Percentiles rank a stretch among this genome's conserved stretches.
phyloP scores from a whole-genome alignment of 1,140 invertebrate genomes.

The Zaprionus kolodkinae region DNA sequence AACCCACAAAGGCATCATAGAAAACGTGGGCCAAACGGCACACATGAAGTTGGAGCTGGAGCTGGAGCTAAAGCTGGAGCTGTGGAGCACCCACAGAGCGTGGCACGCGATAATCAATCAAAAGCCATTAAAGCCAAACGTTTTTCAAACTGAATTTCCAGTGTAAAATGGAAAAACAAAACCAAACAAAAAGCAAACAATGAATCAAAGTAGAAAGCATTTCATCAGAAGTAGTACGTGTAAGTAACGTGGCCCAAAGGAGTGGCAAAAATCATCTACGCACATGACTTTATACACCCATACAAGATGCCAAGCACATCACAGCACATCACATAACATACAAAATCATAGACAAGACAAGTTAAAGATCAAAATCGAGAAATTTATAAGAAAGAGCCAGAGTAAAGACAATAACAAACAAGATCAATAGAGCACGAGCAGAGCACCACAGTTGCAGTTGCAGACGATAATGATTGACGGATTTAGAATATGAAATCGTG shows the following conservation, averaged over 20 bases:
- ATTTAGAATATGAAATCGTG: slow-evolving; percentile 81
- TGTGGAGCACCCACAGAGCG: slow-evolving; percentile 71
- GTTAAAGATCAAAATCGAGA: slow-evolving; percentile 78
- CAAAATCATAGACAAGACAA: slow-evolving; percentile 60
- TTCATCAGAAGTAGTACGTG: slow-evolving; percentile 62
- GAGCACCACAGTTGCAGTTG: slow-evolving; percentile 63
- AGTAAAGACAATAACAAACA: slow-evolving; percentile 32
- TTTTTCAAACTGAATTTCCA: slow-evolving; percentile 54
- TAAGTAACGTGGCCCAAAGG: slow-evolving; percentile 44
- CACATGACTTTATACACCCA: slow-evolving; percentile 4
- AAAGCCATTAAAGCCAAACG: slow-evolving; percentile 80
- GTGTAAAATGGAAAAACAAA: slow-evolving; percentile 29
- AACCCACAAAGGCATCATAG: slow-evolving; percentile 53
- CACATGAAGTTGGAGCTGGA: slow-evolving; percentile 48
- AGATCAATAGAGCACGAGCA: slow-evolving; percentile 64
- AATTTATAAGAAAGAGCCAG: slow-evolving; percentile 18
- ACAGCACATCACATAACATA: not conserved
- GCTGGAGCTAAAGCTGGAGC: slow-evolving; percentile 24
- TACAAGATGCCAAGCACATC: too few species aligned
- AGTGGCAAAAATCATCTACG: slow-evolving; percentile 74
- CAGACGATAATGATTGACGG: slow-evolving; percentile 78
- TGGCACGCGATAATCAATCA: slow-evolving; percentile 83
- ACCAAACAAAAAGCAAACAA: slow-evolving; percentile 40
- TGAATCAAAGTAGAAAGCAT: slow-evolving; percentile 76
- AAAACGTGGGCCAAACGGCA: slow-evolving; percentile 73